Evolutionary conservation across 2,113 vertebrate genomes (phyloP).

Genomic region (Pyxicephalus adspersus): DNA sequence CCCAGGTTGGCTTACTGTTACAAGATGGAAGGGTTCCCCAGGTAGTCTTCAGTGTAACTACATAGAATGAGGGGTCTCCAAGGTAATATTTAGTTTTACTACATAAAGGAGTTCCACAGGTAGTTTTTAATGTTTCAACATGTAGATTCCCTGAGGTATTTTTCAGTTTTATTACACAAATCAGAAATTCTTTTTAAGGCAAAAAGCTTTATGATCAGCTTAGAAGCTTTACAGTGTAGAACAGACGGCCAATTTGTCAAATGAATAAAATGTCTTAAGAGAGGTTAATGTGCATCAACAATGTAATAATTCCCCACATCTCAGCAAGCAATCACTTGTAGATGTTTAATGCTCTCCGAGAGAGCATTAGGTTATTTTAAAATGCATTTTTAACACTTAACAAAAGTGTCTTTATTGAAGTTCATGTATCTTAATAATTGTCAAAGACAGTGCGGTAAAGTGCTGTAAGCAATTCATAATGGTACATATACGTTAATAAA

Average conservation of each 20-base stretch:
- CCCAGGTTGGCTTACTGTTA: no score
- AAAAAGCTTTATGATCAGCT: not conserved
- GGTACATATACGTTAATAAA: constrained; percentile 28
- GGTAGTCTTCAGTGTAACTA: no score
- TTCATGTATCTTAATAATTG: constrained; percentile 39
- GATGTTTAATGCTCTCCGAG: constrained; percentile 32
- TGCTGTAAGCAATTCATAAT: constrained; percentile 26
- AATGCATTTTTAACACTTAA: constrained; percentile 31
- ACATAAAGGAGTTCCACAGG: no score
- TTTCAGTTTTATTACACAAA: no score
- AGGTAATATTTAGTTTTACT: no score
- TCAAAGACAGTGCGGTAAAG: constrained; percentile 29
- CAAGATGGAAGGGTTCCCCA: no score
- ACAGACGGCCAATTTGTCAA: constrained; percentile 22
- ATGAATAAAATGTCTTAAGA: constrained; percentile 14
- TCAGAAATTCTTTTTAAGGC: no score
- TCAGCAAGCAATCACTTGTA: constrained; percentile 28
- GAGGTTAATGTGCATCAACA: constrained; percentile 35
- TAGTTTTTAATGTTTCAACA: no score
- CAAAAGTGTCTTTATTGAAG: constrained; percentile 41
- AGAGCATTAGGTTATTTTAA: constrained; percentile 38
- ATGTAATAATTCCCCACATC: constrained; percentile 36
- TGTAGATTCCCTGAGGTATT: no score
- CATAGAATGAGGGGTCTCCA: no score
- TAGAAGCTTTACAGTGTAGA: not conserved